Conservation (phyloP, 2,113 vertebrate genomes). For the Spea multiplicata region DNA sequence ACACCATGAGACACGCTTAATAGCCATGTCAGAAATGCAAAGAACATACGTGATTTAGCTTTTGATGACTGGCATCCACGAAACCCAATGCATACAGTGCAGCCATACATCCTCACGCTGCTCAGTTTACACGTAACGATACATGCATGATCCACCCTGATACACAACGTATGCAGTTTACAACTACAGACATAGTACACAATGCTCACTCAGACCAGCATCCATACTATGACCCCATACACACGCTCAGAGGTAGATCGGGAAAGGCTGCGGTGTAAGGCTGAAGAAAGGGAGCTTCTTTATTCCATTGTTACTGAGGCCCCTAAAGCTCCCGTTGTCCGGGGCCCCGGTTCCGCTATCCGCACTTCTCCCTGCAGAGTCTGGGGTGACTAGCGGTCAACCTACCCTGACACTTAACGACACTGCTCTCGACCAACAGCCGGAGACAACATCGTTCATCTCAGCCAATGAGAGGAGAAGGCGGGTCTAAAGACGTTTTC, state of each 20-base stretch:
- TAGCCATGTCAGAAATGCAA: not conserved
- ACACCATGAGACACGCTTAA: not conserved
- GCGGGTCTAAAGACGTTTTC: constrained; percentile 25
- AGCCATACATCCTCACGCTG: too few relatives aligned
- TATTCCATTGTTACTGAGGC: constrained; percentile 2
- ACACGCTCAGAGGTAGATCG: not conserved
- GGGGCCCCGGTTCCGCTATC: constrained; percentile 43
- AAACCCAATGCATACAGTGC: not conserved
- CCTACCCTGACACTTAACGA: constrained; percentile 53
- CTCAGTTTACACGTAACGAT: too few relatives aligned
- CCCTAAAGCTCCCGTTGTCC: constrained; percentile 53
- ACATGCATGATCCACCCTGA: not conserved
- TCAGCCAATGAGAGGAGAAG: constrained; percentile 50
- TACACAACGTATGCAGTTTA: not conserved
- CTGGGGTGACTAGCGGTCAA: constrained; percentile 55
- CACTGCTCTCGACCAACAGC: constrained; percentile 35
- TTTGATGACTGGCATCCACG: not conserved
- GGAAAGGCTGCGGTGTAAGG: constrained; percentile 8
- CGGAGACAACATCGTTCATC: not conserved
- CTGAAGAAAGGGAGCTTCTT: not conserved
- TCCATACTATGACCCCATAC: not conserved
- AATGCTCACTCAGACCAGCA: not conserved
- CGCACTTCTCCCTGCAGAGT: constrained; percentile 45
- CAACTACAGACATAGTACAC: not conserved
- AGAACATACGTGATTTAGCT: not conserved